These are phyloP conservation scores for Psophia crepitans DNA, from an alignment of 2,113 vertebrate genomes.

Conservation along the genomic window DNA sequence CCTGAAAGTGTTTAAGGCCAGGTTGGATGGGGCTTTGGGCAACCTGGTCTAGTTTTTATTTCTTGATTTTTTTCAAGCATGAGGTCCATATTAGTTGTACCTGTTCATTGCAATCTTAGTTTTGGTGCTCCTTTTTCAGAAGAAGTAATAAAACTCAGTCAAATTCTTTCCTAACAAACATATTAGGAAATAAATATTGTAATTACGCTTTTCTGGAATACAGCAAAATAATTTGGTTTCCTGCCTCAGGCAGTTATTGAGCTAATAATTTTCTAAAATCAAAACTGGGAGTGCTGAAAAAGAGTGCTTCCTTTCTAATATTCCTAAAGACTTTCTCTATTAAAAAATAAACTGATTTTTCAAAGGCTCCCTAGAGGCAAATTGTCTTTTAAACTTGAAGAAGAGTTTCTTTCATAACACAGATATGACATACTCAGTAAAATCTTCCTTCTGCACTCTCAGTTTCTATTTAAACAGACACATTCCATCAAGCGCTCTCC, in stretches of 20 bases:
- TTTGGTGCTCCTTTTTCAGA: background rate
- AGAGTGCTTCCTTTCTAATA: background rate
- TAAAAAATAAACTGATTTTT: background rate
- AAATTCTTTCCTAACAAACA: background rate
- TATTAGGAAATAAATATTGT: background rate
- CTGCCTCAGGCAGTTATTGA: background rate
- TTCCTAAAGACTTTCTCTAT: background rate
- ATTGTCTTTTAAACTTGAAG: conserved; percentile 12
- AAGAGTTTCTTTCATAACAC: background rate
- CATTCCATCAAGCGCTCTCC: background rate
- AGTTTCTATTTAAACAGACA: background rate
- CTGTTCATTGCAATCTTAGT: background rate
- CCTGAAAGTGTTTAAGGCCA: background rate
- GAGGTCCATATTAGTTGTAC: background rate
- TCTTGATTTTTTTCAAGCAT: background rate
- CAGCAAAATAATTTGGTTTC: background rate
- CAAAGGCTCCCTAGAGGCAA: conserved; percentile 1
- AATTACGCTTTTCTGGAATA: background rate
- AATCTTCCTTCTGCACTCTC: background rate
- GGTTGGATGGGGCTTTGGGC: background rate
- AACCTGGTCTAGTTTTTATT: background rate
- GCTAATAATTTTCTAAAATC: conserved; percentile 24
- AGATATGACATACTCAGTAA: conserved; percentile 23
- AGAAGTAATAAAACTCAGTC: background rate
- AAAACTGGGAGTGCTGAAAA: background rate